These are phyloP conservation scores for Pseudomyrmex gracilis DNA, from an alignment of 1,140 invertebrate species.

Conservation along the genomic window DNA sequence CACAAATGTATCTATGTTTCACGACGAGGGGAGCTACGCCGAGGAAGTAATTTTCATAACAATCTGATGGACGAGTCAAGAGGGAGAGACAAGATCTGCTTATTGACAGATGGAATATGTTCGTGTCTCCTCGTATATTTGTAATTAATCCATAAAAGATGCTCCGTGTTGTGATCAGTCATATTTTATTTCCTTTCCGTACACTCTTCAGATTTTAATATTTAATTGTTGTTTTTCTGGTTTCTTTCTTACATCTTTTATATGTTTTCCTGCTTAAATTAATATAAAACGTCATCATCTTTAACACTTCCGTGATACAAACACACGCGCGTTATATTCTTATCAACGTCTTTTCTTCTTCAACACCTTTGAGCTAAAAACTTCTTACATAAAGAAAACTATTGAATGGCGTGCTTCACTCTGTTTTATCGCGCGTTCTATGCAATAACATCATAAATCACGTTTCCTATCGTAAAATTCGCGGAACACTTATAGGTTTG, in stretches of 20 bases:
- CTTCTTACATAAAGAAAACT: background rate
- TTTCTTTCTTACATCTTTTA: background rate
- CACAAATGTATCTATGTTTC: background rate
- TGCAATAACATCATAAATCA: conserved; percentile 14
- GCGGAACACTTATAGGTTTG: background rate
- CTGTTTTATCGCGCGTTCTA: background rate
- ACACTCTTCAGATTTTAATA: background rate
- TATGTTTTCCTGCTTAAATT: background rate
- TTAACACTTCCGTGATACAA: background rate
- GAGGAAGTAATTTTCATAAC: background rate
- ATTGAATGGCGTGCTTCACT: background rate
- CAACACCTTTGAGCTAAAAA: background rate
- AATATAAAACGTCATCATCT: background rate
- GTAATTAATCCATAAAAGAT: background rate
- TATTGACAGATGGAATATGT: background rate
- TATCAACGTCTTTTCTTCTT: background rate
- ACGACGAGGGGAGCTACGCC: background rate
- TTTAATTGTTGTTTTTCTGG: background rate
- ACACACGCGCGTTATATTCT: background rate
- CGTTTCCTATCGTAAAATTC: background rate
- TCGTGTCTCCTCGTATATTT: no score
- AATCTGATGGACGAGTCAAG: conserved; percentile 1
- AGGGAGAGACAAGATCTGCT: background rate
- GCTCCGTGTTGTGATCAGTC: background rate
- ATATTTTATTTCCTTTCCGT: background rate